These are phyloP conservation scores for Molorchus minor DNA, from an alignment of 2,888 invertebrate species.

Conservation along the genomic window DNA sequence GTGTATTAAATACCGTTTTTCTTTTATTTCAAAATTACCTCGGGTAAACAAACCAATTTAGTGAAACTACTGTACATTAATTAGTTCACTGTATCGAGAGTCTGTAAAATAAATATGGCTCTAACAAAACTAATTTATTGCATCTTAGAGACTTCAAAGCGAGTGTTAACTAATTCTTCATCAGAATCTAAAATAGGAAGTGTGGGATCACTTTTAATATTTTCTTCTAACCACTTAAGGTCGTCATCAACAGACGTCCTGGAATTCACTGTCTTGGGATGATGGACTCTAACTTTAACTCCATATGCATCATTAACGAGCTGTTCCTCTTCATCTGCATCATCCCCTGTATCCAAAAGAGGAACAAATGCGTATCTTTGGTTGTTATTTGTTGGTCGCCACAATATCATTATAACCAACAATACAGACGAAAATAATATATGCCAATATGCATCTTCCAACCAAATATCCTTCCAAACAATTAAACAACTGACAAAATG, in stretches of 20 bases:
- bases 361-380: constrained; percentile 95
- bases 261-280: constrained; percentile 60
- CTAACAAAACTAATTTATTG: constrained; percentile 64
- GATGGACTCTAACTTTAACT: constrained; percentile 73
- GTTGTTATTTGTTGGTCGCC: constrained; percentile 96
- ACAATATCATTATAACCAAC: constrained; percentile 91
- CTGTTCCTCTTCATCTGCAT: constrained; percentile 81
- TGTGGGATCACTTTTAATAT: constrained; percentile 81
- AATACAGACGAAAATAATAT: constrained; percentile 88
- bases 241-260: constrained; percentile 75
- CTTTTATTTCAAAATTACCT: too few species aligned
- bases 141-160: constrained; percentile 91
- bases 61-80: not conserved
- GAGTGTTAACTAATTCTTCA: constrained; percentile 85
- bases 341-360: constrained; percentile 83
- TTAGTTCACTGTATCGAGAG: not conserved
- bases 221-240: constrained; percentile 92
- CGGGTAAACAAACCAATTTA: not conserved
- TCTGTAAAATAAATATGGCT: constrained; percentile 12
- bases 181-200: constrained; percentile 77
- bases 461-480: constrained; percentile 92
- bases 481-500: constrained; percentile 78
- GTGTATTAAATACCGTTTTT: too few species aligned
- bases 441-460: constrained; percentile 97
- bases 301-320: constrained; percentile 89